These are phyloP conservation scores for Syngnathus typhle DNA, from an alignment of 2,113 vertebrate species.

Conservation along the genomic window DNA sequence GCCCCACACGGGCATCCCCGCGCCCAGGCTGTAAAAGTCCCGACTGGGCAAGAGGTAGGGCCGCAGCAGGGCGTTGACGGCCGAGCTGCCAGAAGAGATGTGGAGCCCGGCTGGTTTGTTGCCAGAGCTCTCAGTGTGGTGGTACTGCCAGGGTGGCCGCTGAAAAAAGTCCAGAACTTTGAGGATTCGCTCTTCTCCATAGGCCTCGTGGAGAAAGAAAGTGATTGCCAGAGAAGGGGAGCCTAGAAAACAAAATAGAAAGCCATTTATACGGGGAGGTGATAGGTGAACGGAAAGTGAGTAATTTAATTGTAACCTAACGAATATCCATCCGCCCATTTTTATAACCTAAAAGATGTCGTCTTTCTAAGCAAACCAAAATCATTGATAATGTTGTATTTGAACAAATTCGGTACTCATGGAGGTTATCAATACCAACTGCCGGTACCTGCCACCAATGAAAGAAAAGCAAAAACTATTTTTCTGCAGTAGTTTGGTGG, in stretches of 20 bases:
- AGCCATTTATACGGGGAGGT: background rate
- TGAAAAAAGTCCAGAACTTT: slow-evolving; percentile 80
- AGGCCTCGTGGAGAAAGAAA: slow-evolving; percentile 80
- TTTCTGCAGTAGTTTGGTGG: too few relatives aligned
- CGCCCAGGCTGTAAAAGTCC: slow-evolving; percentile 83
- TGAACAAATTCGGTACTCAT: too few relatives aligned
- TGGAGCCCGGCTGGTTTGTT: slow-evolving; percentile 44
- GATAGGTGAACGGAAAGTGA: background rate
- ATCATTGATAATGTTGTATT: too few relatives aligned
- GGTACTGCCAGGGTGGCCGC: slow-evolving; percentile 80
- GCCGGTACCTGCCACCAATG: too few relatives aligned
- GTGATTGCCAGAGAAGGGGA: slow-evolving; percentile 85
- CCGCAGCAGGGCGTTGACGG: slow-evolving; percentile 31
- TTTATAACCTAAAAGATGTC: too few relatives aligned
- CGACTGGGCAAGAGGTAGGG: slow-evolving; percentile 64
- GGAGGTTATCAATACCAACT: too few relatives aligned
- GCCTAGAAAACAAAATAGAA: slow-evolving; percentile 26
- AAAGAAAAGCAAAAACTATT: too few relatives aligned
- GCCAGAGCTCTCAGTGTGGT: slow-evolving; percentile 59
- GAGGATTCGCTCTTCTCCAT: slow-evolving; percentile 80
- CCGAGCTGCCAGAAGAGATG: slow-evolving; percentile 43
- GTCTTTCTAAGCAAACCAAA: too few relatives aligned
- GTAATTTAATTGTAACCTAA: too few relatives aligned
- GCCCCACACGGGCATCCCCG: slow-evolving; percentile 87
- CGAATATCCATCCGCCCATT: too few relatives aligned